Conservation (phyloP, 2,888 invertebrate species). For the Dascillus cervinus region DNA sequence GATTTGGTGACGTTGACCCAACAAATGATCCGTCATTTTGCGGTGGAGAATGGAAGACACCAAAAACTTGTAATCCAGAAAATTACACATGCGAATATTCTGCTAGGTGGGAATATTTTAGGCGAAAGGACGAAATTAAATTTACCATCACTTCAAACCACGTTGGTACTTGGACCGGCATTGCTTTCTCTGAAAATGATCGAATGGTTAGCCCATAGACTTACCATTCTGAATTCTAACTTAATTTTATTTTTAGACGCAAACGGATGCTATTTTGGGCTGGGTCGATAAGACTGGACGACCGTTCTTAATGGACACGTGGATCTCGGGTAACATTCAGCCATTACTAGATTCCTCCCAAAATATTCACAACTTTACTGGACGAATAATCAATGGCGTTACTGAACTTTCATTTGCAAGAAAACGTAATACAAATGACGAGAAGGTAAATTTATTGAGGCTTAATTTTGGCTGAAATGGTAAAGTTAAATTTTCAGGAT, state of each 20-base stretch:
- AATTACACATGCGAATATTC: constrained; percentile 69
- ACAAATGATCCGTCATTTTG: constrained; percentile 50
- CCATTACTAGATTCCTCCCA: constrained; percentile 67
- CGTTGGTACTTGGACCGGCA: constrained; percentile 81
- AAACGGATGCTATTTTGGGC: constrained; percentile 82
- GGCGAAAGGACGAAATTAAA: constrained; percentile 62
- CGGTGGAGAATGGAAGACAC: constrained; percentile 71
- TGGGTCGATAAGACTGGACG: constrained; percentile 78
- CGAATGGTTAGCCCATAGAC: constrained; percentile 58
- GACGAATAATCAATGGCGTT: constrained; percentile 64
- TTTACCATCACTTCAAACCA: constrained; percentile 75
- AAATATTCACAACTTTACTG: constrained; percentile 62
- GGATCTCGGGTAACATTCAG: constrained; percentile 72
- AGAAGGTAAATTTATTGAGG: constrained; percentile 29
- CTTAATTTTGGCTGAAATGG: constrained; percentile 11
- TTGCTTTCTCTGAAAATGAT: constrained; percentile 77
- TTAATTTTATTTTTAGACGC: constrained; percentile 49
- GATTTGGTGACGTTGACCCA: too few species aligned
- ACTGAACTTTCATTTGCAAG: constrained; percentile 73
- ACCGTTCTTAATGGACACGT: constrained; percentile 83
- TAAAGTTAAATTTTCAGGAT: constrained; percentile 46
- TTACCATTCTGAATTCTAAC: background rate
- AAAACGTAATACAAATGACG: constrained; percentile 67
- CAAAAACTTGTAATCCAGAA: constrained; percentile 57
- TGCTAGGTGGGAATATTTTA: constrained; percentile 71